Conservation (phyloP, 2,888 invertebrate genomes). For the Sarcophaga subvicina region DNA sequence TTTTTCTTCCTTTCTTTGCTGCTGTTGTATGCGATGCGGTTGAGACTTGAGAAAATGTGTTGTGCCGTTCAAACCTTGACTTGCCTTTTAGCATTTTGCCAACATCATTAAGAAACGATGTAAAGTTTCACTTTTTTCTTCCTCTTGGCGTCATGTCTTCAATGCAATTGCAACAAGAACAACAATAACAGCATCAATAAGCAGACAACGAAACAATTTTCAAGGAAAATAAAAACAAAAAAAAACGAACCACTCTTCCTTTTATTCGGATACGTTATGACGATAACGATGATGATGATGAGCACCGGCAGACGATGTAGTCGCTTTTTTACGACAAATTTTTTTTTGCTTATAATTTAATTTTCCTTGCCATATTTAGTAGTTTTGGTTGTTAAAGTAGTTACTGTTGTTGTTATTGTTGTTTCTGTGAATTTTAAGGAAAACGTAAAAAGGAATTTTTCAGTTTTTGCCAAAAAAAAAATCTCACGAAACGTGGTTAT, state of each 20-base stretch:
- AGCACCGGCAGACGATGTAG: neutral
- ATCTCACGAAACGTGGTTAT: constrained; percentile 40
- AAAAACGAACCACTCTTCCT: constrained; percentile 59
- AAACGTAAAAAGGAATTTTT: constrained; percentile 16
- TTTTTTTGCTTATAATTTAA: constrained; percentile 27
- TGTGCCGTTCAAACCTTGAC: constrained; percentile 51
- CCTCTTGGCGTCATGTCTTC: constrained; percentile 26
- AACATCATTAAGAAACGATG: constrained; percentile 35
- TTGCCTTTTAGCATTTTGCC: constrained; percentile 48
- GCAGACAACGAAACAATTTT: neutral
- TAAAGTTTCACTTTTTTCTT: constrained; percentile 48
- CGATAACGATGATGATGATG: constrained; percentile 42
- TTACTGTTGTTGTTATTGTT: neutral
- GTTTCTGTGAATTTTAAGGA: constrained; percentile 40
- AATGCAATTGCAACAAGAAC: neutral
- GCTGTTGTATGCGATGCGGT: neutral
- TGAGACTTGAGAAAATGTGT: constrained; percentile 46
- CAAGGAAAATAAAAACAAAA: neutral
- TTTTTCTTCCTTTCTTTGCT: neutral
- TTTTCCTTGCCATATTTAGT: constrained; percentile 24
- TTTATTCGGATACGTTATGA: constrained; percentile 57
- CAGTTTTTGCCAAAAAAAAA: constrained; percentile 34
- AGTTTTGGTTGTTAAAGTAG: neutral
- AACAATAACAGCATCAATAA: constrained; percentile 17
- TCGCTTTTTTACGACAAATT: neutral